Percentiles rank a stretch among this genome's conserved stretches.
Evolutionary conservation across 2,113 vertebrate genomes (phyloP).

Genomic region (Erythrolamprus reginae): DNA sequence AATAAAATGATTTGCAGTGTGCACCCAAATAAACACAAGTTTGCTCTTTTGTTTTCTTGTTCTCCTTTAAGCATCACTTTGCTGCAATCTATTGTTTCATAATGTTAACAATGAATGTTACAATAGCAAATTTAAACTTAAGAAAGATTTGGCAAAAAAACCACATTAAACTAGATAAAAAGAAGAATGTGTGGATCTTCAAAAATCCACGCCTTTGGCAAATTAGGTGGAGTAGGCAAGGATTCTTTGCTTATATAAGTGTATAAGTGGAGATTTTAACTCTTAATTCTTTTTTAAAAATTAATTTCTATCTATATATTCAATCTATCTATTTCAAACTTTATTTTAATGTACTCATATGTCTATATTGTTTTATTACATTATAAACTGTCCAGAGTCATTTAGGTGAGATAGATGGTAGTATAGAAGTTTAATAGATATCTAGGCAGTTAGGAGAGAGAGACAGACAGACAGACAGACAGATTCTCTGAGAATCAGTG

Average conservation of each 20-base stretch:
- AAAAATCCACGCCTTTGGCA: background rate
- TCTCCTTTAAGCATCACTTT: constrained; percentile 4
- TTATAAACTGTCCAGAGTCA: too few relatives aligned
- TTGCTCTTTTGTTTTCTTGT: background rate
- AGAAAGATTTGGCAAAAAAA: background rate
- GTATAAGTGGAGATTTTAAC: background rate
- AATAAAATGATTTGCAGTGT: constrained; percentile 6
- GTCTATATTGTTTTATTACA: background rate
- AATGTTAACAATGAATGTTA: background rate
- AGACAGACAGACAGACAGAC: too few relatives aligned
- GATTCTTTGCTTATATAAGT: background rate
- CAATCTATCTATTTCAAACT: background rate
- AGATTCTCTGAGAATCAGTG: too few relatives aligned
- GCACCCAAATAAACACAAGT: background rate
- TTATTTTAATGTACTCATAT: background rate
- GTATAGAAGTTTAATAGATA: too few relatives aligned
- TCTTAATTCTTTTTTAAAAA: background rate
- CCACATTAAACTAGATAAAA: constrained; percentile 33
- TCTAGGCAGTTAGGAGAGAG: too few relatives aligned
- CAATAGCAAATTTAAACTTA: constrained; percentile 11
- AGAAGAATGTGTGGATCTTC: background rate
- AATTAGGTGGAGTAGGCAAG: background rate
- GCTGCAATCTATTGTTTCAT: background rate
- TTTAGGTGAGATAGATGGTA: too few relatives aligned
- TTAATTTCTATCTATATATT: background rate